These are phyloP conservation scores for Leptosomus discolor DNA, from an alignment of 2,113 vertebrate species.

Conservation along the genomic window DNA sequence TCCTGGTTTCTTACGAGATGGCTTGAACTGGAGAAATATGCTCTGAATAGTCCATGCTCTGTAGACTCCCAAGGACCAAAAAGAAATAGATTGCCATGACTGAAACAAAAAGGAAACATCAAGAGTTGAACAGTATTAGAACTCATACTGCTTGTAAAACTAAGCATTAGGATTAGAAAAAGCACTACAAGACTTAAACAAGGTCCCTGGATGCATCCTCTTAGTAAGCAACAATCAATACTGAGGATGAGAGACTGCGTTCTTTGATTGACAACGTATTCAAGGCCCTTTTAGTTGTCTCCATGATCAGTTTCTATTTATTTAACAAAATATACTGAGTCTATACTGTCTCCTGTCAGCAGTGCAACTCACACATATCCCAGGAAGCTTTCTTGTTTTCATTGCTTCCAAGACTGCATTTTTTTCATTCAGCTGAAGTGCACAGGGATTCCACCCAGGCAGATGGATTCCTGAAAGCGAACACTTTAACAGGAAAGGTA, in stretches of 20 bases:
- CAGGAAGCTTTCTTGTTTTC: not conserved
- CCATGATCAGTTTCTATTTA: not conserved
- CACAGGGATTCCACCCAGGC: not conserved
- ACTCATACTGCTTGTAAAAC: not conserved
- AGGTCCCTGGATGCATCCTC: not conserved
- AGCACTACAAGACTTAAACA: not conserved
- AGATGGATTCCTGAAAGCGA: not conserved
- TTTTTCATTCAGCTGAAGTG: not conserved
- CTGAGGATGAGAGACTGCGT: not conserved
- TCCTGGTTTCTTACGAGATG: slow-evolving; percentile 31
- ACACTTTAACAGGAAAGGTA: not conserved
- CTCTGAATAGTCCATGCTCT: slow-evolving; percentile 29
- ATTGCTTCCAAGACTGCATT: not conserved
- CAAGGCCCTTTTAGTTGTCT: not conserved
- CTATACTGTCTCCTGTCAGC: not conserved
- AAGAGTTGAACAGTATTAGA: not conserved
- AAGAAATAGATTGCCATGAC: slow-evolving; percentile 33
- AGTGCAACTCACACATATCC: not conserved
- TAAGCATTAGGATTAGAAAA: slow-evolving; percentile 2
- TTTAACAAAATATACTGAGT: not conserved
- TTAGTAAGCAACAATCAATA: not conserved
- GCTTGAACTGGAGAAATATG: slow-evolving; percentile 43
- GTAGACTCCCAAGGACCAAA: slow-evolving; percentile 49
- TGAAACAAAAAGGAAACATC: slow-evolving; percentile 37
- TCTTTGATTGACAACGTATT: not conserved